Evolutionary conservation across 2,888 invertebrate species (phyloP).

Genomic region (Balanococcus diminutus): DNA sequence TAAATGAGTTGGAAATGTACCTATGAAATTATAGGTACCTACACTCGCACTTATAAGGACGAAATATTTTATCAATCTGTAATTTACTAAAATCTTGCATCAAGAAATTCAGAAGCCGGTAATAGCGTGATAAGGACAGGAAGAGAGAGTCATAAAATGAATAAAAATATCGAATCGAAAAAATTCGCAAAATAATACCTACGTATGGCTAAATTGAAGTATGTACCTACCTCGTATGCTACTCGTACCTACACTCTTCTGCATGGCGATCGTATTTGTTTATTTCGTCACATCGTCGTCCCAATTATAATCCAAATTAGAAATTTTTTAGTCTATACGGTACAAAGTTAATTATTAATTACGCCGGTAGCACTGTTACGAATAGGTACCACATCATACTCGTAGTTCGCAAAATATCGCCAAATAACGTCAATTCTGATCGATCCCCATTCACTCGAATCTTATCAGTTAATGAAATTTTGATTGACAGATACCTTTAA

Average conservation of each 20-base stretch:
- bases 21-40: neutral
- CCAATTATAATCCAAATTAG: neutral
- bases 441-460: neutral
- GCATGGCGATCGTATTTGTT: no score
- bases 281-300: neutral
- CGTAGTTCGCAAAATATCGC: neutral
- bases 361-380: neutral
- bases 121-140: neutral
- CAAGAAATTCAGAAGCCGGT: neutral
- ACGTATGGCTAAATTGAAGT: neutral
- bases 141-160: neutral
- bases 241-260: no score
- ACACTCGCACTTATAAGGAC: neutral
- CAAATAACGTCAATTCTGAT: neutral
- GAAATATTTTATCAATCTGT: neutral
- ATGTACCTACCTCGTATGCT: neutral
- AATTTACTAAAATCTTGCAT: neutral
- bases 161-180: neutral
- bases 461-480: constrained; percentile 38
- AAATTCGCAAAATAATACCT: neutral
- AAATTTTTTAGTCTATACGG: neutral
- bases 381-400: neutral
- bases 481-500: constrained; percentile 32
- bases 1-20: neutral
- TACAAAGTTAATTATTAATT: neutral